Evolutionary conservation across 2,797 vertebrate species (phyloP).

Genomic region (Hoplostethus atlanticus): DNA sequence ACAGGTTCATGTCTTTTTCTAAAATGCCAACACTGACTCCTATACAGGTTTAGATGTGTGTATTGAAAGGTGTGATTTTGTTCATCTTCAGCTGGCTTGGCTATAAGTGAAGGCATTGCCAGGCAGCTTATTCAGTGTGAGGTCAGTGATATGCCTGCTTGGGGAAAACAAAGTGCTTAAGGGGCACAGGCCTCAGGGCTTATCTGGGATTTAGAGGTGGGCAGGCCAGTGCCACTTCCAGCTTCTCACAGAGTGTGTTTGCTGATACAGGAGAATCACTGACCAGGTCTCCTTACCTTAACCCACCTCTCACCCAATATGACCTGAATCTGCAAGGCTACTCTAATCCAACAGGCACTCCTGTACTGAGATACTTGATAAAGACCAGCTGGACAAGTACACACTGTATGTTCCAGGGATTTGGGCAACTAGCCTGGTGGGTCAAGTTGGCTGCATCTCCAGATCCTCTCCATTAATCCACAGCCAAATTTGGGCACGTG

Average conservation of each 20-base stretch:
- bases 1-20: background rate
- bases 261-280: background rate
- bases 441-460: constrained; percentile 4
- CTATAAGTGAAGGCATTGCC: background rate
- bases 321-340: constrained; percentile 47
- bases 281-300: constrained; percentile 34
- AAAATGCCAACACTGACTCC: background rate
- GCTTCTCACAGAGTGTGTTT: background rate
- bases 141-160: background rate
- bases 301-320: constrained; percentile 35
- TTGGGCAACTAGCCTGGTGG: constrained; percentile 14
- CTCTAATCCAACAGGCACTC: constrained; percentile 50
- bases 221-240: background rate
- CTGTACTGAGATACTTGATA: constrained; percentile 30
- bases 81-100: background rate
- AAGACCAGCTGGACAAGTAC: constrained; percentile 28
- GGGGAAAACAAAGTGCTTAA: background rate
- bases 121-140: background rate
- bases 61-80: background rate
- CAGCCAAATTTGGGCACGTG: background rate
- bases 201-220: background rate
- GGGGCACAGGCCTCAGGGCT: background rate
- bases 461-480: constrained; percentile 11
- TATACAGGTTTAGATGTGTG: too few relatives aligned
- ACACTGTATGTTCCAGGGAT: constrained; percentile 30